Evolutionary conservation across 2,113 vertebrate species (phyloP).

Genomic region (Notechis scutatus): DNA sequence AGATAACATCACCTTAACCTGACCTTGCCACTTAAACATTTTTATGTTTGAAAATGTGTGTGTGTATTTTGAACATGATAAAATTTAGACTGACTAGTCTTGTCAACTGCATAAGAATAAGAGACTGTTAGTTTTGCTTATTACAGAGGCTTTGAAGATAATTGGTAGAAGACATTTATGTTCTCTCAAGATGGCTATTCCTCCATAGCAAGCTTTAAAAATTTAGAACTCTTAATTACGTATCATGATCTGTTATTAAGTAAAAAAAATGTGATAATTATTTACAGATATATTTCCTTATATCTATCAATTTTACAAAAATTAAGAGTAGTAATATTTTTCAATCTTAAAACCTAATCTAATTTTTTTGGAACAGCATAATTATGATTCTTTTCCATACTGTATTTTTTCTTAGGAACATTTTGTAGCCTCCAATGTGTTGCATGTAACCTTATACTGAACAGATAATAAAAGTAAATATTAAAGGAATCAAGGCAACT

Average conservation of each 20-base stretch:
- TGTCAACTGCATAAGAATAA: neutral
- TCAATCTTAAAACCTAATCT: neutral
- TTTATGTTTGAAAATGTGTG: neutral
- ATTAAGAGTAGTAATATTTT: neutral
- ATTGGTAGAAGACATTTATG: neutral
- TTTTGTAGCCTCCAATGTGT: neutral
- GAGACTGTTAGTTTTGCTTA: neutral
- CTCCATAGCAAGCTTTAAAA: neutral
- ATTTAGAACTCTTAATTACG: neutral
- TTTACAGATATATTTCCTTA: neutral
- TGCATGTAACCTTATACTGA: neutral
- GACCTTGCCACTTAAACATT: neutral
- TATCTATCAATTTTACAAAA: neutral
- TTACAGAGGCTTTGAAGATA: neutral
- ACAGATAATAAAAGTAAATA: neutral
- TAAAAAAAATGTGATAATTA: neutral
- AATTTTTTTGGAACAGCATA: neutral
- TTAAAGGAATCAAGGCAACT: neutral
- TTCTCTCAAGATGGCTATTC: neutral
- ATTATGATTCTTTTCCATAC: neutral
- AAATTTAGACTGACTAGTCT: neutral
- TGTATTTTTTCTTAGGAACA: neutral
- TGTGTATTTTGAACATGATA: neutral
- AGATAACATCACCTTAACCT: neutral
- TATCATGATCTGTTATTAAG: neutral